Evolutionary conservation across 2,113 vertebrate species (phyloP), one percentile per base, ranked within the genome.

Genomic region (Hyaena hyaena): DNA sequence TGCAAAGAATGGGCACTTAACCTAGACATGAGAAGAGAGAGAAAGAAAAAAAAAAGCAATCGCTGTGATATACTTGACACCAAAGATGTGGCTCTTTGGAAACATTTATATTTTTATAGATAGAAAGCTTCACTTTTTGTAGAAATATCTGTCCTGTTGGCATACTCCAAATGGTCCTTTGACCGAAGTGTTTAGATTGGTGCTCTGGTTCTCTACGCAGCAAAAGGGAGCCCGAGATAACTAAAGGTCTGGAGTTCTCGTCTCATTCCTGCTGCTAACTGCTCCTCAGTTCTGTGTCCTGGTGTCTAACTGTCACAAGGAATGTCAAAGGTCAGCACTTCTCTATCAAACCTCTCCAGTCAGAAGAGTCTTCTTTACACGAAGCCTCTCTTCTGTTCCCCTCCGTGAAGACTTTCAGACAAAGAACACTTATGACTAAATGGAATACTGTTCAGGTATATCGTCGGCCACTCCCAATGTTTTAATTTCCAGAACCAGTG

Each of bases 101-200:
- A 95, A 79, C 50, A 43, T 73, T 86, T 58, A 26, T 61, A 43
- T 82, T 97, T 88, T 84, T 12, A 95, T 71, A 89, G 45, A 83
- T 17, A 95, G 28, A 95, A 94, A 63, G 90, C 24, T 58, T 96
- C 11, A n/a, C 24, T 73, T 88, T 92, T 77, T 92, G 24, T 82
- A 96, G 53, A 84, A 65, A 87, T 76, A 84, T 24, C 24, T 45
- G 66, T 95, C 39, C 74, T 61, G 17, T 92, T 95, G 74, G 94
- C 31, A 79, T 0, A 76, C 7, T 80, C 45, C 63, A 83, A 95
- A 95, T 81, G 5, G 31, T 79, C 11, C 17, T 69, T 95, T 83
- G 28, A 33, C 24, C 55, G 71, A 90, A 79, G 83, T 80, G 66
- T 65, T 93, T 84, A 53, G n/a, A 87, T 68, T 55, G 4, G 80